Evolutionary conservation across 2,113 vertebrate genomes (phyloP), one percentile per base, ranked within the genome.

Genomic region (Cyphomyrus plagiostoma): DNA sequence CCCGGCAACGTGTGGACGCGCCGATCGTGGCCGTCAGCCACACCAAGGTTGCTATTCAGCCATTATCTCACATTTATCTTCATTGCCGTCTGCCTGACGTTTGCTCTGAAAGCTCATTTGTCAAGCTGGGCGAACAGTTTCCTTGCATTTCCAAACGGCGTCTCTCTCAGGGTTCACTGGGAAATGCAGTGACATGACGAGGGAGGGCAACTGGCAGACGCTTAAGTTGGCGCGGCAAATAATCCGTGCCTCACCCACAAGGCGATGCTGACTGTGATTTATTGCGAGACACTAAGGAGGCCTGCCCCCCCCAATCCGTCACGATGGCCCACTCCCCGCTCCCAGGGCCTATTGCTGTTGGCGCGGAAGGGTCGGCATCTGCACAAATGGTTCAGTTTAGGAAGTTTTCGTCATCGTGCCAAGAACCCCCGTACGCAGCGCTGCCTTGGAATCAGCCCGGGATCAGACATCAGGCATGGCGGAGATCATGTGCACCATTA

Each of bases 51-150:
- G 90, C 95, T 95, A 94, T 95, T 92, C 93, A 91, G 91, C 93
- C 94, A 93, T 93, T 95, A 94, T 94, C 95, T 94, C 92, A 95
- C 93, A 95, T 96, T 95, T 95, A 94, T 94, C 92, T 94, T 95
- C 93, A 95, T 96, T 95, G 92, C 90, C 91, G 87, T 95, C 95
- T 90, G 89, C 92, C 87, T 90, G 92, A 93, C 93, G 91, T 94
- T 88, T 92, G 93, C 92, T 92, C 91, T 92, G 93, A 95, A 95
- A 95, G 92, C 95, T 95, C 93, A 94, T 96, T 96, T 96, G 95
- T 96, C 95, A 94, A 95, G 93, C 93, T 93, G 94, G 94, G 95
- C 92, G 93, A 91, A 92, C 92, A 77, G 84, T 93, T 95, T 92
- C 94, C 58, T 92, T 93, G 88, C 94, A 89, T 95, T 93, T 93